A percentile compares a stretch with the other conserved stretches of the same genome.
These are phyloP conservation scores for Enteromius afrohamiltoni DNA, from an alignment of 2,797 vertebrate genomes.

Conservation along the genomic window DNA sequence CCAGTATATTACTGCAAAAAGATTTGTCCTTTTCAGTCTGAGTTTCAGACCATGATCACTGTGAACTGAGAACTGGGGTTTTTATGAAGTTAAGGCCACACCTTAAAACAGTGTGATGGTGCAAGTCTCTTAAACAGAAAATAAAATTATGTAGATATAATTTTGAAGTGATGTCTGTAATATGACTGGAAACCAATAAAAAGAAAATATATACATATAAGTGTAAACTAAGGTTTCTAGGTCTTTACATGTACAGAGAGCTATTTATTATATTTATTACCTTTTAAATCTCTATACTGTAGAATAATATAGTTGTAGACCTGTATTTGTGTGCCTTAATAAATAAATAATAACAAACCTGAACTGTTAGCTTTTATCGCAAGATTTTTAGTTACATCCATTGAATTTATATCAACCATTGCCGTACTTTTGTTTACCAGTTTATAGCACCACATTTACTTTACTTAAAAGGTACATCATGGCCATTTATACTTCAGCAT, in stretches of 20 bases:
- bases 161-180: neutral
- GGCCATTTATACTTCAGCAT: neutral
- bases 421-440: neutral
- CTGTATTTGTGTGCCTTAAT: neutral
- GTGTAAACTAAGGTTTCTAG: neutral
- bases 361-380: too few species aligned
- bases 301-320: neutral
- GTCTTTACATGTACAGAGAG: neutral
- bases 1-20: neutral
- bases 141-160: neutral
- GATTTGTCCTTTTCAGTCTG: neutral
- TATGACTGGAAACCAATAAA: neutral
- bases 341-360: too few species aligned
- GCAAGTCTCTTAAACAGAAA: neutral
- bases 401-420: neutral
- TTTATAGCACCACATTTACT: neutral
- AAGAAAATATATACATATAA: too few species aligned
- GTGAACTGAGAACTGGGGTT: neutral
- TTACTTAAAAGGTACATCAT: neutral
- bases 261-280: too few species aligned
- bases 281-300: neutral
- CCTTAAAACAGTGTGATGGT: constrained; percentile 1
- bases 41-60: neutral
- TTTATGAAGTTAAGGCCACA: neutral
- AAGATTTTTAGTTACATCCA: neutral